Conservation (phyloP, 1,140 invertebrate genomes). For the Yoshiicerus persimilis region DNA sequence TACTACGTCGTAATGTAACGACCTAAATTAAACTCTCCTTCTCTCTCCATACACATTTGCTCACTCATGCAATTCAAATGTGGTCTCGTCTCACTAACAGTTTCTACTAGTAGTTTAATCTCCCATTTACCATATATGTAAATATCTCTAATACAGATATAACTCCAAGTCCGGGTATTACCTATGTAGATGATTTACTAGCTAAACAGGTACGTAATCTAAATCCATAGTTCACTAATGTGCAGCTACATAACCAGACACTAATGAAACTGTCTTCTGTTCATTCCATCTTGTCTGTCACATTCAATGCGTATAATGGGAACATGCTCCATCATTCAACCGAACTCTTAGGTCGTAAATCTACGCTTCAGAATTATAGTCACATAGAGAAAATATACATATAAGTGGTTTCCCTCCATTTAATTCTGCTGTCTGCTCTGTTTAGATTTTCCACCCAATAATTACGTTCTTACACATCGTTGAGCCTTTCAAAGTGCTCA, state of each 20-base stretch:
- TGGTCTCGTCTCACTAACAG: neutral
- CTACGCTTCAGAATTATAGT: neutral
- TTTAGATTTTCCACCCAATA: neutral
- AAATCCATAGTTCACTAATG: neutral
- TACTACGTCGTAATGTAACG: neutral
- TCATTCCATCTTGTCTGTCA: neutral
- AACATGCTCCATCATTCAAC: neutral
- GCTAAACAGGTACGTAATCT: neutral
- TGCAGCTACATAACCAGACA: neutral
- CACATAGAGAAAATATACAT: neutral
- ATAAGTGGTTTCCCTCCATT: neutral
- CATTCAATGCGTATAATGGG: neutral
- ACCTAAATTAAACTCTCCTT: neutral
- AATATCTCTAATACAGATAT: no score
- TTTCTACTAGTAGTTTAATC: neutral
- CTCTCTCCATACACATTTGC: neutral
- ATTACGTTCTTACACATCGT: neutral
- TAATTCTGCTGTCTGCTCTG: neutral
- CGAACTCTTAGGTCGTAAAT: neutral
- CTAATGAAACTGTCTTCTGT: constrained; percentile 14
- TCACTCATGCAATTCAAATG: neutral
- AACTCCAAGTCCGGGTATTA: neutral
- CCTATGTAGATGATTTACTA: neutral
- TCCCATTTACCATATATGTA: no score
- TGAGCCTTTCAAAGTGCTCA: neutral